Evolutionary conservation across 2,113 vertebrate species (phyloP).

Genomic region (Ceyx melanurus): DNA sequence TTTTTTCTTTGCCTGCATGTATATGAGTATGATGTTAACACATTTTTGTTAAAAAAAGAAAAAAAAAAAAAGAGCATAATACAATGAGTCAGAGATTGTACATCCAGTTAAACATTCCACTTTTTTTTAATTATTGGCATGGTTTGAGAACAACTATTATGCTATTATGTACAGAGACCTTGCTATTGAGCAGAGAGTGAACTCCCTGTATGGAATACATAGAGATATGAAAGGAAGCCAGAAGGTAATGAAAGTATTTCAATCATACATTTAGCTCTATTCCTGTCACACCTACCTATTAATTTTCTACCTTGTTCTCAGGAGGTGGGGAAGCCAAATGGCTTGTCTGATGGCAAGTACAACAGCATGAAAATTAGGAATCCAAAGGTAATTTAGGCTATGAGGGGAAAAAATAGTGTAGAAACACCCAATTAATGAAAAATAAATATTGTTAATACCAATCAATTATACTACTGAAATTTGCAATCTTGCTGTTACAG

Average conservation of each 20-base stretch:
- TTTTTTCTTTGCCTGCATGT: neutral
- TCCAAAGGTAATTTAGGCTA: neutral
- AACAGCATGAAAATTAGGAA: neutral
- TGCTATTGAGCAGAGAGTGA: neutral
- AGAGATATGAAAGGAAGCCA: neutral
- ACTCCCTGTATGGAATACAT: neutral
- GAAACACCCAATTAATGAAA: neutral
- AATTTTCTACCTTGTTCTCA: neutral
- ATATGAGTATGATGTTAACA: neutral
- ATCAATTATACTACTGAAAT: fast-evolving
- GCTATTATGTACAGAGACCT: neutral
- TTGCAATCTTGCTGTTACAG: neutral
- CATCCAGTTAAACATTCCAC: neutral
- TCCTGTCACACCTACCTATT: neutral
- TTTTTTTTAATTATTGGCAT: neutral
- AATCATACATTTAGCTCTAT: neutral
- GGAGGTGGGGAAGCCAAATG: neutral
- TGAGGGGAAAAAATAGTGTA: neutral
- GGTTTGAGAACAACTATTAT: neutral
- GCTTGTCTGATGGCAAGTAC: neutral
- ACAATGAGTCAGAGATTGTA: neutral
- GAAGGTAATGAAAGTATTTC: neutral
- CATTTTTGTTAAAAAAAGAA: neutral
- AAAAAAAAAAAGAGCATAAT: neutral
- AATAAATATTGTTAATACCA: neutral